Evolutionary conservation across 2,797 vertebrate genomes (phyloP).

Genomic region (Xenentodon cancila): DNA sequence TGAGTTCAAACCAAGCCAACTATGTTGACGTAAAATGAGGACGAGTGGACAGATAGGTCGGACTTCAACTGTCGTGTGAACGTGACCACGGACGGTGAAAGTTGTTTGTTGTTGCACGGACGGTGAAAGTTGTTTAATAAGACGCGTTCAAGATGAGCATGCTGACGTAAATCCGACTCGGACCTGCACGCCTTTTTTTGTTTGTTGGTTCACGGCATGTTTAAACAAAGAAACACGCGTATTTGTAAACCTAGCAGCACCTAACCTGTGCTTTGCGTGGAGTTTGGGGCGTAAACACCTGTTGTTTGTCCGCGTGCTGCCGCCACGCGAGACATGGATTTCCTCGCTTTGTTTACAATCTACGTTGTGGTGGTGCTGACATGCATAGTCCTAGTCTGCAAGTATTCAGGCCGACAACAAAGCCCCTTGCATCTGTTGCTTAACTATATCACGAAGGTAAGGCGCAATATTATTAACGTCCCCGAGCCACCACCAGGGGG

Average conservation of each 20-base stretch:
- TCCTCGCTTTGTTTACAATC: conserved; percentile 87
- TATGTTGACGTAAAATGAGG: conserved; percentile 36
- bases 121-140: too few relatives aligned
- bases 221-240: neutral
- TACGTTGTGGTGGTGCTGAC: conserved; percentile 84
- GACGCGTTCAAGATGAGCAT: conserved; percentile 16
- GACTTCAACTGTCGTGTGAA: conserved; percentile 22
- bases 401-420: conserved; percentile 78
- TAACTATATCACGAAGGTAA: conserved; percentile 69
- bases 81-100: too few relatives aligned
- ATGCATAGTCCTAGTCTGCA: conserved; percentile 77
- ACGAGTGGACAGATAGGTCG: conserved; percentile 15
- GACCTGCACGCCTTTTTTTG: fast-evolving
- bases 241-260: neutral
- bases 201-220: neutral
- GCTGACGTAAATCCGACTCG: conserved; percentile 23
- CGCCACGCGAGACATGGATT: conserved; percentile 86
- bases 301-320: conserved; percentile 29
- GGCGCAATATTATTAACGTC: neutral
- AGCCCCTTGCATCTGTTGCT: conserved; percentile 64
- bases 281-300: conserved; percentile 45
- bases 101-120: too few relatives aligned
- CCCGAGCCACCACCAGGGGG: conserved; percentile 10
- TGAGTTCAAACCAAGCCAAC: neutral
- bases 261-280: neutral